Evolutionary conservation across 2,113 vertebrate species (phyloP).

Genomic region (Tenrec ecaudatus): DNA sequence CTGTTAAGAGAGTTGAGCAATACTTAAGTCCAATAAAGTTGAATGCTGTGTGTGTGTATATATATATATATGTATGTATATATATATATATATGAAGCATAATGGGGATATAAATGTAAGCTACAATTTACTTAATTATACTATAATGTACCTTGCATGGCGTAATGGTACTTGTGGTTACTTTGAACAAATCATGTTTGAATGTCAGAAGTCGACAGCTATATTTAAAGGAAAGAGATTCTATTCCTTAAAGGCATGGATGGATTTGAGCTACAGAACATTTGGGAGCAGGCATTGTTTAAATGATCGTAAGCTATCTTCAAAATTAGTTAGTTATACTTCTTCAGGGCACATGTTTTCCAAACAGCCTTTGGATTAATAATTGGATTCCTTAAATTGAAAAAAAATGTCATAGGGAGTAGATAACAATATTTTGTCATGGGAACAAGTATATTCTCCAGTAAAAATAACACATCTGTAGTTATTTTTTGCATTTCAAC

Average conservation of each 20-base stretch:
- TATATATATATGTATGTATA: not conserved
- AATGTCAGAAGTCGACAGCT: not conserved
- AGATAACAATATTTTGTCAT: no score
- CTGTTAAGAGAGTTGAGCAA: not conserved
- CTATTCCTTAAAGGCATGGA: not conserved
- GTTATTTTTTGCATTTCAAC: no score
- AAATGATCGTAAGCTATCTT: not conserved
- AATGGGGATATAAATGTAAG: slow-evolving; percentile 23
- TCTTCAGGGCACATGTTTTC: no score
- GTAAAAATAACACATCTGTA: no score
- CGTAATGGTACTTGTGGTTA: not conserved
- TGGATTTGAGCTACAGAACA: not conserved
- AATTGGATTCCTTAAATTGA: no score
- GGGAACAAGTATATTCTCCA: no score
- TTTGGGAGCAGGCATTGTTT: not conserved
- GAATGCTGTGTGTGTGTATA: no score
- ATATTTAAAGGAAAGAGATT: not conserved
- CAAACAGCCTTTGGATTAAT: no score
- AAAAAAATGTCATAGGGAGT: no score
- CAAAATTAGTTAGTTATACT: slow-evolving; percentile 15
- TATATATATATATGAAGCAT: not conserved
- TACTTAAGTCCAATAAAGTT: not conserved
- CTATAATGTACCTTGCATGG: not conserved
- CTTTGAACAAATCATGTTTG: slow-evolving; percentile 34
- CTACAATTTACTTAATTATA: slow-evolving; percentile 24